Evolutionary conservation across 2,113 vertebrate species (phyloP).

Genomic region (Centropus unirufus): DNA sequence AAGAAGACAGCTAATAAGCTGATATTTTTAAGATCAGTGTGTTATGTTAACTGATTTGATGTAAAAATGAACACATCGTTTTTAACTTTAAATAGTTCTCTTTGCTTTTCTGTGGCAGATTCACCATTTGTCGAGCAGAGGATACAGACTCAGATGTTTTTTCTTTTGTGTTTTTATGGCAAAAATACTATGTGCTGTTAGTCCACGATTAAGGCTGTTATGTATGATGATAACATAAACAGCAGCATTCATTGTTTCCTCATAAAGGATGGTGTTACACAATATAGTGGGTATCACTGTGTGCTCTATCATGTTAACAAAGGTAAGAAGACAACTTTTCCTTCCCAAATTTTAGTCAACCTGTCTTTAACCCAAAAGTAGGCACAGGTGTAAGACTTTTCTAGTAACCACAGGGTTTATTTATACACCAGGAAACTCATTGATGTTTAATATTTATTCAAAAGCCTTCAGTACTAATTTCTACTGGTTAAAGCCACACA

Average conservation of each 20-base stretch:
- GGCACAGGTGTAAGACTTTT: background rate
- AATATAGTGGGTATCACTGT: background rate
- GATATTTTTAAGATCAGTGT: background rate
- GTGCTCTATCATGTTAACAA: background rate
- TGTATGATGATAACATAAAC: background rate
- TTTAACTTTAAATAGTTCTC: background rate
- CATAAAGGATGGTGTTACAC: background rate
- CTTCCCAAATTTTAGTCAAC: background rate
- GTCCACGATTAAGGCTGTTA: background rate
- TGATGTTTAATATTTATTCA: constrained; percentile 30
- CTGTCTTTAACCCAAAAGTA: background rate
- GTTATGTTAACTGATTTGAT: background rate
- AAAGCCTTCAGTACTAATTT: constrained; percentile 22
- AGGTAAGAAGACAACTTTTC: background rate
- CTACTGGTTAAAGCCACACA: background rate
- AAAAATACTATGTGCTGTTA: background rate
- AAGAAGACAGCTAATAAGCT: background rate
- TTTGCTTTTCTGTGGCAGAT: background rate
- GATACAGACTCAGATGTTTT: background rate
- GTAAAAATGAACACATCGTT: background rate
- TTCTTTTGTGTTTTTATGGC: background rate
- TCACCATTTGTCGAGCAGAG: background rate
- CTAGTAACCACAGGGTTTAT: background rate
- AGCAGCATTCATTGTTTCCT: background rate
- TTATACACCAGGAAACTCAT: background rate